These are phyloP conservation scores for Zaprionus lineosus DNA, from an alignment of 2,888 invertebrate species.

Conservation along the genomic window DNA sequence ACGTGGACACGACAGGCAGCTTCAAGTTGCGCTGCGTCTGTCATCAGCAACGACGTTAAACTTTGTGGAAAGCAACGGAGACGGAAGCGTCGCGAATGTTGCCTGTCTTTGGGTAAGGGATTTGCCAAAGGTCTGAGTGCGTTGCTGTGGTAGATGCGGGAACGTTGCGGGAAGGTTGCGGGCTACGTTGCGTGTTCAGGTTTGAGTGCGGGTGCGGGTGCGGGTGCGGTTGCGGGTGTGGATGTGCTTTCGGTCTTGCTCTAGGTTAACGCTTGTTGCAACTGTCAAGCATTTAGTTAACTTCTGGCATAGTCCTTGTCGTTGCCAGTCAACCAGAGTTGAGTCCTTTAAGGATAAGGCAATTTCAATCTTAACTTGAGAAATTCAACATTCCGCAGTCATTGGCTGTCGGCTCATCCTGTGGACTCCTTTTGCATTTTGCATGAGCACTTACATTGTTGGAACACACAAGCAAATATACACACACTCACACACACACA, in stretches of 20 bases:
- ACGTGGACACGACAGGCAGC: constrained; percentile 34
- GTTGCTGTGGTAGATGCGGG: too few relatives aligned
- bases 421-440: constrained; percentile 45
- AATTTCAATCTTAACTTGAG: constrained; percentile 9
- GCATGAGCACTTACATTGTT: constrained; percentile 42
- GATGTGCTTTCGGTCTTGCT: constrained; percentile 23
- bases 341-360: constrained; percentile 2
- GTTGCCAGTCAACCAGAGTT: constrained; percentile 24
- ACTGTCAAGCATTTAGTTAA: constrained; percentile 75
- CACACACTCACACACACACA: neutral
- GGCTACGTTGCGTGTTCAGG: too few relatives aligned
- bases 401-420: neutral
- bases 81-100: constrained; percentile 24
- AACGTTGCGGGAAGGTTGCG: too few relatives aligned
- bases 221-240: too few relatives aligned
- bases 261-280: constrained; percentile 43
- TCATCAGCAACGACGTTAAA: constrained; percentile 57
- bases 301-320: constrained; percentile 57
- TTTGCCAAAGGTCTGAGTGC: too few relatives aligned
- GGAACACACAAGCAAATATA: neutral
- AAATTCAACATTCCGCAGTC: constrained; percentile 16
- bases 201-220: too few relatives aligned
- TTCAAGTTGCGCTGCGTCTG: constrained; percentile 52
- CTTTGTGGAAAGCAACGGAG: constrained; percentile 45
- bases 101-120: constrained; percentile 12